Evolutionary conservation across 2,888 invertebrate species (phyloP).

Genomic region (Cryptus viduatorius): DNA sequence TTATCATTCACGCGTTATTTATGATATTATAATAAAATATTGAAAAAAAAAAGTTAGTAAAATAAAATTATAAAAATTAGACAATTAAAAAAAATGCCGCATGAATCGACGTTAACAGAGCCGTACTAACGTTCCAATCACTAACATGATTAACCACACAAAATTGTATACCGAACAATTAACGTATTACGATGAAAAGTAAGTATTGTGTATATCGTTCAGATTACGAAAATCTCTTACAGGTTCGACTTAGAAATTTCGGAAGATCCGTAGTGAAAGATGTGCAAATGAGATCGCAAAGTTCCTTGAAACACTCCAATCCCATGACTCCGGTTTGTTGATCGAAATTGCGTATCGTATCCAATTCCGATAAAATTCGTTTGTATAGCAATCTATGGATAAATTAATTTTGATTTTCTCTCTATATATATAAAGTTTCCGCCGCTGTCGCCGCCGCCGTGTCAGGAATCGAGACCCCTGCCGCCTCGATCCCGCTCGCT

Average conservation of each 20-base stretch:
- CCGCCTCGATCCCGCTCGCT: no score
- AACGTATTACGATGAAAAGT: neutral
- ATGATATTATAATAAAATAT: neutral
- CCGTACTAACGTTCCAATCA: neutral
- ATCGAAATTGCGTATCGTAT: slow-evolving; percentile 87
- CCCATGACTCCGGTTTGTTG: slow-evolving; percentile 86
- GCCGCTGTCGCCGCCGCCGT: no score
- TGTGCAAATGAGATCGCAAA: slow-evolving; percentile 82
- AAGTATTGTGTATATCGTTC: neutral
- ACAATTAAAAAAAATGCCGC: neutral
- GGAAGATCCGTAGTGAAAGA: slow-evolving; percentile 82
- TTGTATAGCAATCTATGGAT: slow-evolving; percentile 81
- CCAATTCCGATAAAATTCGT: slow-evolving; percentile 82
- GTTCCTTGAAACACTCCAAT: slow-evolving; percentile 87
- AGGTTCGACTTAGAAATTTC: slow-evolving; percentile 83
- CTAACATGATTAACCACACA: neutral
- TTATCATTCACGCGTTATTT: neutral
- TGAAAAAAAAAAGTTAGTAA: neutral
- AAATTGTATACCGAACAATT: neutral
- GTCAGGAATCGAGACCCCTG: no score
- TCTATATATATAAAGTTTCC: no score
- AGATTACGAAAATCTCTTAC: slow-evolving; percentile 78
- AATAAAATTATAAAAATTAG: neutral
- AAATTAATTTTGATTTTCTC: slow-evolving; percentile 59
- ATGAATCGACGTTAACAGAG: neutral